Conservation (phyloP, 2,797 vertebrate species). For the Intellagama lesueurii region DNA sequence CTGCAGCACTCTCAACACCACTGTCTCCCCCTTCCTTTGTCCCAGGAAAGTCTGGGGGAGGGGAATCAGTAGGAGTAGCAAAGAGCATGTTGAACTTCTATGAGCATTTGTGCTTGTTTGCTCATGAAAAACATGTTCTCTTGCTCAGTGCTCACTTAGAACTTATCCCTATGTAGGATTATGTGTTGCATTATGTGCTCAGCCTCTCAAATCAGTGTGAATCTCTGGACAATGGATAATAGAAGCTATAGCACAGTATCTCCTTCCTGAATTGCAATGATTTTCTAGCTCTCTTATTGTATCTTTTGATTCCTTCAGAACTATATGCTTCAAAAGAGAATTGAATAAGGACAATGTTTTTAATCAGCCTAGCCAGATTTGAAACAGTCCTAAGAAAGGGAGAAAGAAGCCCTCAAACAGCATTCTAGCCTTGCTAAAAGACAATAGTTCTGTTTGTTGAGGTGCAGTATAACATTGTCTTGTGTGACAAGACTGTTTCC, state of each 20-base stretch:
- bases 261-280: no score
- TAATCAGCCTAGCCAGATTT: not conserved
- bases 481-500: not conserved
- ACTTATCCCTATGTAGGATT: not conserved
- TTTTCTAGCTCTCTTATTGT: not conserved
- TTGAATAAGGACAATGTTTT: not conserved
- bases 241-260: no score
- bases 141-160: no score
- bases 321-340: not conserved
- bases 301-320: not conserved
- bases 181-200: not conserved
- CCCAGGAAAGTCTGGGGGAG: not conserved
- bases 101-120: not conserved
- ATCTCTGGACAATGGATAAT: not conserved
- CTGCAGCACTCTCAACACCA: not conserved
- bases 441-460: no score
- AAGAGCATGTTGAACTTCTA: not conserved
- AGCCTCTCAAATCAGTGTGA: not conserved
- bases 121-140: no score
- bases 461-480: not conserved
- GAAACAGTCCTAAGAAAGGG: not conserved
- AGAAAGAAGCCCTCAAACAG: not conserved
- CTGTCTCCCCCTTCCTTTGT: not conserved
- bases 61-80: not conserved
- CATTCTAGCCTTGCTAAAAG: not conserved